Base-by-base conservation (phyloP, 2,888 invertebrate genomes). In the Caenorhabditis angaria region DNA sequence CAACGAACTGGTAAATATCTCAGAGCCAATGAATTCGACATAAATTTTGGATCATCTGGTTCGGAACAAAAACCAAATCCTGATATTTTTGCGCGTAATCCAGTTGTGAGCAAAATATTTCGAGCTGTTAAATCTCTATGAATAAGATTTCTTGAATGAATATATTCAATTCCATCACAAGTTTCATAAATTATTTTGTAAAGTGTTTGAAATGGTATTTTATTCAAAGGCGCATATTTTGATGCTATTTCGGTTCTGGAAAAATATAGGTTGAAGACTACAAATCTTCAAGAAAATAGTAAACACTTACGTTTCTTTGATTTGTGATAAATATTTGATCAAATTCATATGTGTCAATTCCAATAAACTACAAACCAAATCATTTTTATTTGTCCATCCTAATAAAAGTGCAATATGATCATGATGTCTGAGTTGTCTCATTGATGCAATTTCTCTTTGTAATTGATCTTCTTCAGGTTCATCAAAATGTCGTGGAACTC, bases 331-430 rank as follows among this genome's bases (percentile, higher is more conserved):
- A 61, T 82, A 82, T 64, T 80, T 82, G 41, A 78, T 69, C 14
- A 82, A 61, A 63, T 78, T 82, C 69, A 77, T 81, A 66, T 82
- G 82, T 18, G 82, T 82, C 58, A 82, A 61, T 29, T 82, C 82
- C 27, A 81, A 65, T 8, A 82, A 58, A 57, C 76, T 77, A 53
- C 82, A 82, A 32, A 81, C 76, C 24, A 81, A 65, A 56, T 74
- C 74, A 53, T 81, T 72, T 47, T 78, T 80, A 62, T 75, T 77
- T 10, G 81, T 78, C 82, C 82, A 82, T 50, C 82, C 82, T 1
- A 82, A 67, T 20, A 82, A 60, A n/a, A 81, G 63, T 25, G 81
- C 80, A 50, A 82, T 76, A 48, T 82, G 78, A 32, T 76, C 78
- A 57, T 82, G 81, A 64, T 80, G 74, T 41, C 80, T 59, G 20